Conservation (phyloP, 2,797 vertebrate species). For the Basileuterus tristriatus region DNA sequence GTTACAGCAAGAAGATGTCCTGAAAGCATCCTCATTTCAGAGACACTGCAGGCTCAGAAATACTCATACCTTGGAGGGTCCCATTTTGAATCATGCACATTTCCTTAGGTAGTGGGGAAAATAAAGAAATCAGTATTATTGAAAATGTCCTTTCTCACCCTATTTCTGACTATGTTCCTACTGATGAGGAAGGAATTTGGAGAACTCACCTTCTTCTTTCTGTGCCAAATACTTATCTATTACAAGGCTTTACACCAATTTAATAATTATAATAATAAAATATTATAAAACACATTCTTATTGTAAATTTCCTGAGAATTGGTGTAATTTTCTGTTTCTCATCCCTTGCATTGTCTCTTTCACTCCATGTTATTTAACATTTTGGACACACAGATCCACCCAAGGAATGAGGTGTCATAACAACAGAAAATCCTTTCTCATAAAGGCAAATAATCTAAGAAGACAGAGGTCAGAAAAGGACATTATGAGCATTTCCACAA, state of each 20-base stretch:
- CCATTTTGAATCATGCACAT: background rate
- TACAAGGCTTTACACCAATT: background rate
- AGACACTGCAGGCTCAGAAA: background rate
- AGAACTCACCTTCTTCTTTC: background rate
- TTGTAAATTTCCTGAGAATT: background rate
- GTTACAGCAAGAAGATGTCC: background rate
- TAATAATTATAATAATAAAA: background rate
- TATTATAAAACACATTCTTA: background rate
- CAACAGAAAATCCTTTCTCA: background rate
- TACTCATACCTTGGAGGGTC: background rate
- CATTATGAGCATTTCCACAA: background rate
- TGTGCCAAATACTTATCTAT: background rate
- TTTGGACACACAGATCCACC: background rate
- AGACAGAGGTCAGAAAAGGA: background rate
- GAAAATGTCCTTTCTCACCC: background rate
- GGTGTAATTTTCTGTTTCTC: background rate
- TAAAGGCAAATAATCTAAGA: background rate
- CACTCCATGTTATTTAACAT: background rate
- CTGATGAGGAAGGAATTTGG: background rate
- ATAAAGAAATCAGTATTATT: background rate
- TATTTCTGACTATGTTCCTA: background rate
- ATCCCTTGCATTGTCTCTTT: background rate
- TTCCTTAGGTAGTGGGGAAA: background rate
- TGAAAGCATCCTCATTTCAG: background rate
- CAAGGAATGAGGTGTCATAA: background rate